A percentile compares a stretch with the other conserved stretches of the same genome.
Conservation (phyloP, 2,888 invertebrate genomes). For the Drosophila merina region DNA sequence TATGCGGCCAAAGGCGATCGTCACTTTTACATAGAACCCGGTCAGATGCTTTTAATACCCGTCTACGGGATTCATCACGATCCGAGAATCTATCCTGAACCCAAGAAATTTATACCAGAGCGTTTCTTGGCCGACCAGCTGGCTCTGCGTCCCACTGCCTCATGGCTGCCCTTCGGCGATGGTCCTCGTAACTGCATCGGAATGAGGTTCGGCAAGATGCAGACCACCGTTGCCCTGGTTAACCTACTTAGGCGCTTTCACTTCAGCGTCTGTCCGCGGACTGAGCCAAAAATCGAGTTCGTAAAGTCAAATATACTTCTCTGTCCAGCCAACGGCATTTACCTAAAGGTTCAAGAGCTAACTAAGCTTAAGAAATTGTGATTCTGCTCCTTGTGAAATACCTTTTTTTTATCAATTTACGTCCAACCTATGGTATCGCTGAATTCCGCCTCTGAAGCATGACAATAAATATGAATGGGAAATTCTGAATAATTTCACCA, state of each 20-base stretch:
- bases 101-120: constrained; percentile 87
- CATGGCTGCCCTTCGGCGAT: constrained; percentile 79
- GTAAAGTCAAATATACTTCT: constrained; percentile 48
- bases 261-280: constrained; percentile 61
- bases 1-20: constrained; percentile 84
- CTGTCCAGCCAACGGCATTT: constrained; percentile 48
- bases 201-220: constrained; percentile 77
- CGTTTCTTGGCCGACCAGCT: constrained; percentile 86
- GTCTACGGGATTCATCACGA: constrained; percentile 86
- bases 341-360: constrained; percentile 53
- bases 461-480: neutral
- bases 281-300: constrained; percentile 57
- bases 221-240: constrained; percentile 63
- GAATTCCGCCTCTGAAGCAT: neutral
- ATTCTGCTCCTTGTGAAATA: neutral
- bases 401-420: neutral
- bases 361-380: constrained; percentile 12
- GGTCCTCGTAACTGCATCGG: constrained; percentile 79
- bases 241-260: constrained; percentile 59
- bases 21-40: constrained; percentile 84
- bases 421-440: no score
- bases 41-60: constrained; percentile 85
- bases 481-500: neutral
- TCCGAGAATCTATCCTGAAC: constrained; percentile 86
- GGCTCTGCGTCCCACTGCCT: constrained; percentile 82